These are phyloP conservation scores for Pachydiplax longipennis DNA, from an alignment of 2,888 invertebrate genomes.

Conservation along the genomic window DNA sequence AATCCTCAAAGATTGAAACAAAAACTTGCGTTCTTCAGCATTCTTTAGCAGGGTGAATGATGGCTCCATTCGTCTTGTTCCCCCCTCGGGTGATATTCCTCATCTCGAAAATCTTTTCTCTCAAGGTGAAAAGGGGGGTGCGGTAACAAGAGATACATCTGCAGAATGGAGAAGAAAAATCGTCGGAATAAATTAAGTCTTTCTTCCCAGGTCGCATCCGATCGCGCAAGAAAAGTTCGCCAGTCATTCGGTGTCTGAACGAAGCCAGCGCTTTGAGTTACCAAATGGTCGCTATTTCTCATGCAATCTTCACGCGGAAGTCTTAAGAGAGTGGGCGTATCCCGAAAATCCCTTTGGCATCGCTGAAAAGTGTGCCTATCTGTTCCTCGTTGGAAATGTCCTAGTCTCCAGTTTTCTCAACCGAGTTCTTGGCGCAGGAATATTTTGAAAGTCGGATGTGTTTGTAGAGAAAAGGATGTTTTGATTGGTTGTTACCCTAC, in stretches of 20 bases:
- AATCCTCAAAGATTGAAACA: neutral
- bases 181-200: slow-evolving; percentile 8
- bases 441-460: too few relatives aligned
- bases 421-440: too few relatives aligned
- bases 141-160: neutral
- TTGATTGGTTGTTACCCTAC: too few relatives aligned
- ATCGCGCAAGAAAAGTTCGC: neutral
- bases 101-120: neutral
- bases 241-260: neutral
- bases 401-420: neutral
- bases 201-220: neutral
- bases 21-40: neutral
- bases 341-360: neutral
- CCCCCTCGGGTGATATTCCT: neutral
- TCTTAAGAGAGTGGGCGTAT: neutral
- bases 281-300: neutral
- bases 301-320: neutral
- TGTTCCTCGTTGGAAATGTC: neutral
- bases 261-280: neutral
- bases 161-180: neutral
- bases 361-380: neutral
- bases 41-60: neutral
- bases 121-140: neutral
- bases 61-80: neutral
- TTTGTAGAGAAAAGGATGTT: too few relatives aligned